phyloP scores from a whole-genome alignment of 1,140 invertebrate species.

The Paralvinella palmiformis region DNA sequence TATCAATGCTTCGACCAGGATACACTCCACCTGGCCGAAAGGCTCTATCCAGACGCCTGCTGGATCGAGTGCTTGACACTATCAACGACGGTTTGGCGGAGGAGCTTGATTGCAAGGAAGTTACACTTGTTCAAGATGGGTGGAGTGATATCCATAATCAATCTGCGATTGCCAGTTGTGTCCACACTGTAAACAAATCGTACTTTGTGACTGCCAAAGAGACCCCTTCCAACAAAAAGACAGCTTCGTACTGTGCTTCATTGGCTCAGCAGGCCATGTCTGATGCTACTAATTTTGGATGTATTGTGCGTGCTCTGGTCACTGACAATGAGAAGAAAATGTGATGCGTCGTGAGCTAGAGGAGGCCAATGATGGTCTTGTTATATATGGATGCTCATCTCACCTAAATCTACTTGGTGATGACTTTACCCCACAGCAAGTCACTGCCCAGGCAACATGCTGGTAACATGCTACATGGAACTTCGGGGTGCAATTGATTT shows the following conservation, averaged over 20 bases:
- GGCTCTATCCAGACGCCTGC: neutral
- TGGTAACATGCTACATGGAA: too few species aligned
- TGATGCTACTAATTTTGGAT: neutral
- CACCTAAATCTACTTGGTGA: conserved; percentile 6
- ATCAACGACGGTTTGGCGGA: neutral
- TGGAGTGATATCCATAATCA: conserved; percentile 2
- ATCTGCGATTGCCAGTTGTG: neutral
- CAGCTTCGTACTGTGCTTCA: neutral
- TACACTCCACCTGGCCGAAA: neutral
- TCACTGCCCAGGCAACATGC: neutral
- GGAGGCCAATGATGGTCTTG: neutral
- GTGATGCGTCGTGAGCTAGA: neutral
- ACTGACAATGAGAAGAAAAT: neutral
- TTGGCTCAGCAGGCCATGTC: neutral
- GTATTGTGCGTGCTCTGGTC: too few species aligned
- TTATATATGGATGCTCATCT: conserved; percentile 8
- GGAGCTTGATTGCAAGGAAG: neutral
- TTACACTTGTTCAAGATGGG: neutral
- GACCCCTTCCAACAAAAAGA: neutral
- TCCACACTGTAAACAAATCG: neutral
- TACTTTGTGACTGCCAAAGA: neutral
- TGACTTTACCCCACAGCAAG: neutral
- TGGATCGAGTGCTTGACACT: neutral
- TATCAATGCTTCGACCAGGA: neutral
- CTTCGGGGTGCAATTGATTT: too few species aligned